Evolutionary conservation across 2,113 vertebrate species (phyloP).

Genomic region (Ranitomeya imitator): DNA sequence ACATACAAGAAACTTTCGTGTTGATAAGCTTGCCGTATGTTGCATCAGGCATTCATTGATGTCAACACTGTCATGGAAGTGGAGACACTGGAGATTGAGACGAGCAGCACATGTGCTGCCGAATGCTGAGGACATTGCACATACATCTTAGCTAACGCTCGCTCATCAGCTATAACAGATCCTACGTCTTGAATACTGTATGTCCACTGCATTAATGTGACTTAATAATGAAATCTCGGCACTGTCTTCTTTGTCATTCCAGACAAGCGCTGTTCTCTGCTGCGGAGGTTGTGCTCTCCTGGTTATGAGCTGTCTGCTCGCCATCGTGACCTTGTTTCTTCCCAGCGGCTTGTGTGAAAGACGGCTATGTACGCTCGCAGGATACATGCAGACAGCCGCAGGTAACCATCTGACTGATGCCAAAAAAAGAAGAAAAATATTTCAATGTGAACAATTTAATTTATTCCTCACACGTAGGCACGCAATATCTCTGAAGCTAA

Average conservation of each 20-base stretch:
- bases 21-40: background rate
- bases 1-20: background rate
- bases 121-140: background rate
- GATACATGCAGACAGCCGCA: conserved; percentile 93
- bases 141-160: background rate
- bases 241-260: conserved; percentile 64
- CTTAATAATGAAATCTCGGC: conserved; percentile 2
- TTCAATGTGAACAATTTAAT: background rate
- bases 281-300: conserved; percentile 86
- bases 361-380: conserved; percentile 86
- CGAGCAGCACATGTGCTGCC: background rate
- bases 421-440: background rate
- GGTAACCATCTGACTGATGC: conserved; percentile 68
- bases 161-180: background rate
- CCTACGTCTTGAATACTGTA: background rate
- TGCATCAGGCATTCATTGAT: background rate
- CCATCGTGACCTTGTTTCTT: conserved; percentile 87
- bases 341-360: conserved; percentile 87
- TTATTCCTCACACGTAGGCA: no score
- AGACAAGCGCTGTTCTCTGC: conserved; percentile 91
- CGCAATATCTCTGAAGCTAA: no score
- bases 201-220: background rate
- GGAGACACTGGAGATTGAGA: background rate
- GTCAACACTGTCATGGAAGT: background rate
- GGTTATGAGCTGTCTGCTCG: conserved; percentile 87